A percentile compares a stretch with the other conserved stretches of the same genome.
Evolutionary conservation across 2,113 vertebrate species (phyloP).

Genomic region (Scortum barcoo): DNA sequence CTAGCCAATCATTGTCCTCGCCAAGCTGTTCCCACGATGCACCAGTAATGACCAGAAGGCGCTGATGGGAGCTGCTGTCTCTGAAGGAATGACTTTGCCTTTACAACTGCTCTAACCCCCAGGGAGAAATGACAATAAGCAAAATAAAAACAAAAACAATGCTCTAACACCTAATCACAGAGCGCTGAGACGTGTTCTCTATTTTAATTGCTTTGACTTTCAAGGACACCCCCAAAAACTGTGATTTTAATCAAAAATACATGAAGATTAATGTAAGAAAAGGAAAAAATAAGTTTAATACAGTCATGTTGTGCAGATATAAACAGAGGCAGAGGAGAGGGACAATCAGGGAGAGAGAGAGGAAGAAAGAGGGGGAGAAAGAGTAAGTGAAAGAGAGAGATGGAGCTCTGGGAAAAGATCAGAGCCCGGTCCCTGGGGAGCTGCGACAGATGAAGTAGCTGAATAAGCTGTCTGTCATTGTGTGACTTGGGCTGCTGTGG

Average conservation of each 20-base stretch:
- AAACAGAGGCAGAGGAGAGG: constrained; percentile 39
- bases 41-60: constrained; percentile 83
- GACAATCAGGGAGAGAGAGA: constrained; percentile 45
- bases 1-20: constrained; percentile 83
- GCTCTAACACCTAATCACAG: constrained; percentile 7
- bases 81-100: constrained; percentile 80
- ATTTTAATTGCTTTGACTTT: constrained; percentile 3
- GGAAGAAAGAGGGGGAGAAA: constrained; percentile 53
- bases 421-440: constrained; percentile 81
- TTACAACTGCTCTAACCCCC: constrained; percentile 74
- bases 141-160: constrained; percentile 72
- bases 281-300: constrained; percentile 8
- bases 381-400: constrained; percentile 68
- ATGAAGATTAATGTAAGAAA: not conserved
- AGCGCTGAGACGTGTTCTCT: not conserved
- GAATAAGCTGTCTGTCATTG: constrained; percentile 86
- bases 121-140: constrained; percentile 73
- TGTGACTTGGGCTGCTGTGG: constrained; percentile 80
- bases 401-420: constrained; percentile 84
- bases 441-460: constrained; percentile 83
- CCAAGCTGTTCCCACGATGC: constrained; percentile 83
- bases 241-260: not conserved
- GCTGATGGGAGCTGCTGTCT: constrained; percentile 80
- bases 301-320: constrained; percentile 48
- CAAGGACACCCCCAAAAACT: not conserved